These are phyloP conservation scores for Promerops cafer DNA, from an alignment of 2,113 vertebrate species.

Conservation along the genomic window DNA sequence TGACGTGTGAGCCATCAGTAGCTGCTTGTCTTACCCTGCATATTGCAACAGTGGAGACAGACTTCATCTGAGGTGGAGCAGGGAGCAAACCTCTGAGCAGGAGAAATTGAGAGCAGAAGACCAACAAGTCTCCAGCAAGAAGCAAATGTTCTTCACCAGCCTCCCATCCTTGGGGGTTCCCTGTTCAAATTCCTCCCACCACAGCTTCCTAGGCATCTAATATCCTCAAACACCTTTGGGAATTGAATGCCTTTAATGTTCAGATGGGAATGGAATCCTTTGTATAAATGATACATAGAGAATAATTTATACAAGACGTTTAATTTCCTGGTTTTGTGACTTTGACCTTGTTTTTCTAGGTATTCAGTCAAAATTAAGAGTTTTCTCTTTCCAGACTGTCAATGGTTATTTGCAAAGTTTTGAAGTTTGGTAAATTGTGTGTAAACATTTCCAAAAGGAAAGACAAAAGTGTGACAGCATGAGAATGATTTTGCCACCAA, in stretches of 20 bases:
- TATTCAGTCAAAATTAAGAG: background rate
- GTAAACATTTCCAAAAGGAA: background rate
- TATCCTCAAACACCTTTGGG: background rate
- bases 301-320: background rate
- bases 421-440: background rate
- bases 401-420: background rate
- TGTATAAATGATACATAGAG: background rate
- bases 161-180: background rate
- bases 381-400: background rate
- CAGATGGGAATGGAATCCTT: background rate
- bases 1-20: rapidly evolving
- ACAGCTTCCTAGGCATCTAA: background rate
- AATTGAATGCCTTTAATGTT: background rate
- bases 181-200: background rate
- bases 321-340: background rate
- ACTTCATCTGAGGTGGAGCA: background rate
- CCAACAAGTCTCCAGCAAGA: background rate
- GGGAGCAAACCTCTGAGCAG: background rate
- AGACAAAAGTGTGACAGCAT: background rate
- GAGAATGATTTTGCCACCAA: background rate
- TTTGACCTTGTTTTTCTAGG: background rate
- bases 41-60: background rate
- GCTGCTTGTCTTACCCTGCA: background rate
- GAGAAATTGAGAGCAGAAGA: background rate
- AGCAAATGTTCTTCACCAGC: background rate